Conservation (phyloP, 2,888 invertebrate genomes). For the Conomelus anceps region DNA sequence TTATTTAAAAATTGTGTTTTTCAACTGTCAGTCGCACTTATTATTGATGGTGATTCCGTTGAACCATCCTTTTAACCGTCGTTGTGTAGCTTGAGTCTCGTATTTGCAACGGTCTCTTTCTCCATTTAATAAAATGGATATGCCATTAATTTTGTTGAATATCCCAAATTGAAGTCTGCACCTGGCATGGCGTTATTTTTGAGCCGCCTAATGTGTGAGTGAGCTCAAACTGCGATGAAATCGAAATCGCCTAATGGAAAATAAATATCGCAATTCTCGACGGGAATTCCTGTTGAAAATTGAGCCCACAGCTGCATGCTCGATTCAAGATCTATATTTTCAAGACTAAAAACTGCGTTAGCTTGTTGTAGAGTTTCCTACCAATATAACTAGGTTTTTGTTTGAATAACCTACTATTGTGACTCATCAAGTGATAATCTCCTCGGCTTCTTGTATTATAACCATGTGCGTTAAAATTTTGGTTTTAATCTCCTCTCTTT, state of each 20-base stretch:
- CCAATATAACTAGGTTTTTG: too few relatives aligned
- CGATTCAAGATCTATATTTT: too few relatives aligned
- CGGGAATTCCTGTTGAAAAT: neutral
- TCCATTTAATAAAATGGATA: neutral
- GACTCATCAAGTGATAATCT: too few relatives aligned
- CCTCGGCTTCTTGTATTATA: too few relatives aligned
- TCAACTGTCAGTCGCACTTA: neutral
- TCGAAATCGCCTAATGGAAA: neutral
- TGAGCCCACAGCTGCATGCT: neutral
- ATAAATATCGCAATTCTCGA: neutral
- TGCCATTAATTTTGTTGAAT: neutral
- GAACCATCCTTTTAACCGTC: neutral
- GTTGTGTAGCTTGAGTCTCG: neutral
- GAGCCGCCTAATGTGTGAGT: neutral
- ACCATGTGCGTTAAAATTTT: too few relatives aligned
- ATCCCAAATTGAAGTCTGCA: neutral
- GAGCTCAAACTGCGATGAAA: neutral
- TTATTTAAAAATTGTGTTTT: neutral
- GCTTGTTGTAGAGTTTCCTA: too few relatives aligned
- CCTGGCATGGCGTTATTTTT: neutral
- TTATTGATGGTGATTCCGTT: neutral
- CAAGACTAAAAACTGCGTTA: too few relatives aligned
- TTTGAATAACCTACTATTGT: too few relatives aligned
- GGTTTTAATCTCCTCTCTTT: too few relatives aligned
- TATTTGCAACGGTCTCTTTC: neutral